phyloP scores from a whole-genome alignment of 2,797 vertebrate species.

The Halcyon smyrnensis region DNA sequence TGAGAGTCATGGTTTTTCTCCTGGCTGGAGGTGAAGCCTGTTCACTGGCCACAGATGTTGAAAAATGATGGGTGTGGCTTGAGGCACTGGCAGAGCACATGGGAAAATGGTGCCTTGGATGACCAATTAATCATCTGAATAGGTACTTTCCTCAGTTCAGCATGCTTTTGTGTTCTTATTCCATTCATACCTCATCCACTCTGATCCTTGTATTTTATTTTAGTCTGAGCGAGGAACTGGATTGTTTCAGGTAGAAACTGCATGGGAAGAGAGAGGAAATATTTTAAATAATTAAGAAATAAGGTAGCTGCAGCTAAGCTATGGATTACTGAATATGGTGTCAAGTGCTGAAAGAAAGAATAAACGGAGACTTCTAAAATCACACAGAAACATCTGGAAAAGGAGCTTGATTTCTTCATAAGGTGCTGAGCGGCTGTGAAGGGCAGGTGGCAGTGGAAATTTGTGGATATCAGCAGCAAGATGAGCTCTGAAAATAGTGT shows the following conservation, averaged over 20 bases:
- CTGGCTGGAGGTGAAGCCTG: not conserved
- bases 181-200: not conserved
- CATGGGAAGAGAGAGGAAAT: not conserved
- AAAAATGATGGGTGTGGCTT: not conserved
- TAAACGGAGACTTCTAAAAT: not conserved
- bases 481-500: not conserved
- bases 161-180: not conserved
- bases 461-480: not conserved
- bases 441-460: not conserved
- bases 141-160: not conserved
- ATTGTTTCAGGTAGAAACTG: not conserved
- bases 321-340: not conserved
- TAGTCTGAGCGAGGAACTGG: not conserved
- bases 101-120: not conserved
- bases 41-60: not conserved
- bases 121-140: not conserved
- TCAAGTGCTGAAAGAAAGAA: constrained; percentile 15
- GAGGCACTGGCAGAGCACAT: not conserved
- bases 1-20: not conserved
- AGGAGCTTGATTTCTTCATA: not conserved
- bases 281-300: constrained; percentile 23
- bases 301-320: not conserved
- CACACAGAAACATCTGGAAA: not conserved
- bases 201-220: not conserved
- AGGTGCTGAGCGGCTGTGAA: not conserved